phyloP scores from a whole-genome alignment of 2,797 vertebrate genomes.

The Sebastes reedi region DNA sequence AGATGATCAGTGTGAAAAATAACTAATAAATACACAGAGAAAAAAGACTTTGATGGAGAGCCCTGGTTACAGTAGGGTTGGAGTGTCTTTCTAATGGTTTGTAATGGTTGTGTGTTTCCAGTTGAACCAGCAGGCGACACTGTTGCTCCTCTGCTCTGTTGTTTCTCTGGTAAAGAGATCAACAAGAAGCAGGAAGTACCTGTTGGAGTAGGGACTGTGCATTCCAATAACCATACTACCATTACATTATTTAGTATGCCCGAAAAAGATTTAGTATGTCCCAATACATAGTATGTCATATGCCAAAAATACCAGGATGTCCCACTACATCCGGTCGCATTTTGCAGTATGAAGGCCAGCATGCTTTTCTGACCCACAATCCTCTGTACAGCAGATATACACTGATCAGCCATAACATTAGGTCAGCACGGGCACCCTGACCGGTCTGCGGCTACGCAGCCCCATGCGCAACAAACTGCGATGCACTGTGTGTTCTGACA shows the following conservation, averaged over 20 bases:
- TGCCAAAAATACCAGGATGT: too few relatives aligned
- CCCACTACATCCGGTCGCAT: background rate
- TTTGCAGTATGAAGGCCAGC: background rate
- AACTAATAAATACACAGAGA: background rate
- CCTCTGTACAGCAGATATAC: background rate
- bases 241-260: background rate
- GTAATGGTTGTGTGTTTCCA: background rate
- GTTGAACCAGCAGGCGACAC: constrained; percentile 22
- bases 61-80: rapidly evolving
- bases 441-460: rapidly evolving
- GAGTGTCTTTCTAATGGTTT: background rate
- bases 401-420: too few relatives aligned
- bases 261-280: background rate
- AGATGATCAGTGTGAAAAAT: background rate
- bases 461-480: too few relatives aligned
- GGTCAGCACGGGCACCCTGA: rapidly evolving
- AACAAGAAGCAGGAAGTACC: background rate
- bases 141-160: background rate
- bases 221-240: too few relatives aligned
- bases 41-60: background rate
- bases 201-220: background rate
- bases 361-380: background rate
- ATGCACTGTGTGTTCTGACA: too few relatives aligned
- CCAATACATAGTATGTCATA: too few relatives aligned
- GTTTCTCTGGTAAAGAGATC: background rate